Conservation (phyloP, 1,140 invertebrate species). For the Nasonia vitripennis region DNA sequence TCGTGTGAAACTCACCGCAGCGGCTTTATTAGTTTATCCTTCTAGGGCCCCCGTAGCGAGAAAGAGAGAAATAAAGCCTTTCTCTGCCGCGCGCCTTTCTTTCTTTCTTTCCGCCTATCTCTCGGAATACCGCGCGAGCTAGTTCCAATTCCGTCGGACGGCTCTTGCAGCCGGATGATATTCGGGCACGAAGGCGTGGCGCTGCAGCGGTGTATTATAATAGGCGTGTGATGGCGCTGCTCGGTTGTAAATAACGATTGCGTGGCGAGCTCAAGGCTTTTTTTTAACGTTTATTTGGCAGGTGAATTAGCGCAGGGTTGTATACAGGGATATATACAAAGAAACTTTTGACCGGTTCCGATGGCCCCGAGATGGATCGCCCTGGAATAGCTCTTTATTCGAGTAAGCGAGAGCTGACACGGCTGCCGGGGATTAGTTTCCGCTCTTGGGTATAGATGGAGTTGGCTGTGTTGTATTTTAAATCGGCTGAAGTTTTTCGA, state of each 20-base stretch:
- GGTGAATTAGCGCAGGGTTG: constrained; percentile 4
- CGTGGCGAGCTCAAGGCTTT: background rate
- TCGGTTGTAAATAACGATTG: background rate
- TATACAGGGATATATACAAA: background rate
- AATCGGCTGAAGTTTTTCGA: background rate
- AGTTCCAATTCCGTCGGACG: constrained; percentile 23
- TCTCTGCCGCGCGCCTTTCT: background rate
- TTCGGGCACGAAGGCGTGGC: constrained; percentile 1
- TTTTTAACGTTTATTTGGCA: constrained; percentile 26
- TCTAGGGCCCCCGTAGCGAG: background rate
- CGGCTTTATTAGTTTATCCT: constrained; percentile 5
- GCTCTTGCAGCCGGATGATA: background rate
- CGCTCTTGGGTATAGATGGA: constrained; percentile 14
- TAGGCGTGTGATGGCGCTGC: background rate
- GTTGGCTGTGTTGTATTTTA: background rate
- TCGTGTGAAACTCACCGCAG: constrained; percentile 8
- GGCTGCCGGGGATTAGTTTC: background rate
- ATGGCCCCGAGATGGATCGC: background rate
- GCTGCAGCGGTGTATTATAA: background rate
- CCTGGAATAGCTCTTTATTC: constrained; percentile 7
- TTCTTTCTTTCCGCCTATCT: constrained; percentile 3
- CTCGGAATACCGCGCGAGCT: background rate
- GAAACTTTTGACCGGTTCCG: background rate
- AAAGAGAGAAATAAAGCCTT: background rate
- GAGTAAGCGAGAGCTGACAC: background rate